Evolutionary conservation across 1,140 invertebrate genomes (phyloP).

Genomic region (Mycetomoellerius zeteki): DNA sequence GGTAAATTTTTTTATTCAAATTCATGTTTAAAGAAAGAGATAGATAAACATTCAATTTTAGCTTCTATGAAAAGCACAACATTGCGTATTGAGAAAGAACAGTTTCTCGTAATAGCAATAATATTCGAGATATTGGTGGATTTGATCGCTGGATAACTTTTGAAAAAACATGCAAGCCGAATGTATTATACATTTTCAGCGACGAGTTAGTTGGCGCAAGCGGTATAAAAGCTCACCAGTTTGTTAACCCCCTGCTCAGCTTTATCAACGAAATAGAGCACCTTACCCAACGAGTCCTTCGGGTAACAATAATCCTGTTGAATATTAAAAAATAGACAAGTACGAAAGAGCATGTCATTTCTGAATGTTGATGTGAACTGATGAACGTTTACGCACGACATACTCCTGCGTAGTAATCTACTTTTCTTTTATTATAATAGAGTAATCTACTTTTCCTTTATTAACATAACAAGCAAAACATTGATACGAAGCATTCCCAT

Average conservation of each 20-base stretch:
- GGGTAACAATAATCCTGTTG: constrained; percentile 86
- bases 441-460: neutral
- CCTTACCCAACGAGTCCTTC: constrained; percentile 84
- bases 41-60: constrained; percentile 34
- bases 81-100: constrained; percentile 33
- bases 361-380: constrained; percentile 47
- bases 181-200: constrained; percentile 62
- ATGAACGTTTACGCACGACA: constrained; percentile 61
- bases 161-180: constrained; percentile 71
- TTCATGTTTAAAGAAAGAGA: neutral
- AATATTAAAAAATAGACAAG: constrained; percentile 81
- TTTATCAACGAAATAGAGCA: constrained; percentile 86
- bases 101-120: constrained; percentile 3
- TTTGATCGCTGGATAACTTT: constrained; percentile 41
- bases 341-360: constrained; percentile 67
- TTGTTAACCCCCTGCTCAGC: constrained; percentile 81
- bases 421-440: constrained; percentile 53
- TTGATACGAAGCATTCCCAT: constrained; percentile 55
- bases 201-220: constrained; percentile 78
- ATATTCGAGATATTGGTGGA: constrained; percentile 19
- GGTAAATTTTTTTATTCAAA: constrained; percentile 11
- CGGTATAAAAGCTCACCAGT: constrained; percentile 84
- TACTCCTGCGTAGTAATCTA: constrained; percentile 41
- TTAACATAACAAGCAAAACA: constrained; percentile 66
- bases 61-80: constrained; percentile 23